Evolutionary conservation across 2,113 vertebrate genomes (phyloP).

Genomic region (Orientallactaga bullata): DNA sequence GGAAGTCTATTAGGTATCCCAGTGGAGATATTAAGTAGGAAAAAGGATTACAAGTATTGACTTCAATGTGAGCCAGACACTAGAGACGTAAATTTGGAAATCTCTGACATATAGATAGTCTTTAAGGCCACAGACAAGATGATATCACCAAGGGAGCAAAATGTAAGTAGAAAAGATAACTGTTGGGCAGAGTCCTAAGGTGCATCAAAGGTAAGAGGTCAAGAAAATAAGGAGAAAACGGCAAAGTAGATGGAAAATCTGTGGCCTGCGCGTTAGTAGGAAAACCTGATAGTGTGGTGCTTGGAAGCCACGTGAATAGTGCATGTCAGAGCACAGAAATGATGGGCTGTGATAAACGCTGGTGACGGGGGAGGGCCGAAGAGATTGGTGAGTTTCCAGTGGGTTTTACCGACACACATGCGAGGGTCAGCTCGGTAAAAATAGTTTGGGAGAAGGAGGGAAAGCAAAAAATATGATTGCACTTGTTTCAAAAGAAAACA

Average conservation of each 20-base stretch:
- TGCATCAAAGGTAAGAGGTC: neutral
- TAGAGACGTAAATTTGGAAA: neutral
- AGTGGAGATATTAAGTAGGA: neutral
- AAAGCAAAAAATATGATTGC: neutral
- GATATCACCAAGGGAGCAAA: neutral
- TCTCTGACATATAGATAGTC: neutral
- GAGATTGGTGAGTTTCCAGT: neutral
- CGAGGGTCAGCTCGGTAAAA: neutral
- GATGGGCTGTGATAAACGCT: neutral
- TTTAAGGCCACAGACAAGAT: conserved; percentile 12
- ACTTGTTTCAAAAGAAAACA: neutral
- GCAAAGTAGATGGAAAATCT: neutral
- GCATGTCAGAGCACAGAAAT: neutral
- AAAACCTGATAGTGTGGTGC: neutral
- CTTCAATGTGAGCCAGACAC: neutral
- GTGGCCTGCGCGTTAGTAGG: neutral
- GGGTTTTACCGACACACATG: neutral
- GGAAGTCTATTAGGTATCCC: neutral
- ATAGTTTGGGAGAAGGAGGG: neutral
- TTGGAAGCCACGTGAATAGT: neutral
- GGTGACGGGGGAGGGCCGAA: neutral
- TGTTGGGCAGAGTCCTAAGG: neutral
- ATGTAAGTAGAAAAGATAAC: neutral
- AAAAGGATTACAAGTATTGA: neutral
- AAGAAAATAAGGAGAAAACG: neutral